phyloP scores from a whole-genome alignment of 2,113 vertebrate genomes.

The Phalacrocorax aristotelis region DNA sequence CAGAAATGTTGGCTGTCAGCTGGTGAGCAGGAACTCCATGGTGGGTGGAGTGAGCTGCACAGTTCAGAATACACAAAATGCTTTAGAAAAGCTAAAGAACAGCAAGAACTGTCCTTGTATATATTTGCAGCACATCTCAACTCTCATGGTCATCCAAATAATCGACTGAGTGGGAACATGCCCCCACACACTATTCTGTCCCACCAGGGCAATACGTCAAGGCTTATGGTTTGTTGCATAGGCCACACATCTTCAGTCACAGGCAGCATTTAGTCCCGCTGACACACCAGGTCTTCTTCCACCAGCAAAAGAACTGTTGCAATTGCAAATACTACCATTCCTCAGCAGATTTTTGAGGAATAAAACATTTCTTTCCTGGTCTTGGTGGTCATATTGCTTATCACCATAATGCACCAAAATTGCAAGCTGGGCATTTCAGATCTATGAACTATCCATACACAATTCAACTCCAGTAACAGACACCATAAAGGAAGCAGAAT shows the following conservation, averaged over 20 bases:
- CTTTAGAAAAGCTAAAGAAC: background rate
- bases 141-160: no score
- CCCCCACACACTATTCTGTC: no score
- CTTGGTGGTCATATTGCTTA: background rate
- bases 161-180: background rate
- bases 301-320: no score
- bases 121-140: background rate
- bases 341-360: background rate
- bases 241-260: background rate
- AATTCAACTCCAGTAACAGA: slow-evolving; percentile 22
- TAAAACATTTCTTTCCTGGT: background rate
- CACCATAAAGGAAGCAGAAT: slow-evolving; percentile 78
- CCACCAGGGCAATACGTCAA: rapidly evolving
- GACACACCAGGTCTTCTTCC: background rate
- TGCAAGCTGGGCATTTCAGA: background rate
- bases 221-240: background rate
- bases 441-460: background rate
- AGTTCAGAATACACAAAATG: background rate
- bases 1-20: background rate
- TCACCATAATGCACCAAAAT: rapidly evolving
- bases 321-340: background rate
- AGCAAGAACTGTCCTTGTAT: background rate
- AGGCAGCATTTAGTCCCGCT: background rate
- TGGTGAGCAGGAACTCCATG: background rate
- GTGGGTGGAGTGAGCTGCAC: background rate